These are phyloP conservation scores for Philhelius pedissequus DNA, from an alignment of 2,888 invertebrate species.

Conservation along the genomic window DNA sequence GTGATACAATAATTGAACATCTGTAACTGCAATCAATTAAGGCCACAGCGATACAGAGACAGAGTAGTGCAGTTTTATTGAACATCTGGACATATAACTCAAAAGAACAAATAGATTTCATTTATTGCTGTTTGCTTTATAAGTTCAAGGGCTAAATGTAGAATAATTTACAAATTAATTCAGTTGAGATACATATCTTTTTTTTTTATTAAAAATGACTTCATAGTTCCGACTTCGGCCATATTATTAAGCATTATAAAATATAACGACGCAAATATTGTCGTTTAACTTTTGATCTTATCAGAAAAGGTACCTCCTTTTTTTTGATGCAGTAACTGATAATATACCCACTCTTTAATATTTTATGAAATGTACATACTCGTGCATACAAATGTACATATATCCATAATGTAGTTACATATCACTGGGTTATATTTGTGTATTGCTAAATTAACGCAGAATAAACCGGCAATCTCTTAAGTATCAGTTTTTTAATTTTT, in stretches of 20 bases:
- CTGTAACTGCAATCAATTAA: background rate
- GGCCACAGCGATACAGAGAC: background rate
- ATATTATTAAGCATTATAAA: background rate
- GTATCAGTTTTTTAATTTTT: background rate
- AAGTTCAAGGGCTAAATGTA: background rate
- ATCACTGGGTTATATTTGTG: too few species aligned
- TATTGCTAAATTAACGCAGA: background rate
- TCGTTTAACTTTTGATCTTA: constrained; percentile 19
- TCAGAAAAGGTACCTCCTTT: background rate
- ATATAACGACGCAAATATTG: background rate
- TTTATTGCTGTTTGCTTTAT: background rate
- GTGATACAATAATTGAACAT: constrained; percentile 4
- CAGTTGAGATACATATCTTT: background rate
- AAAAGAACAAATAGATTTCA: background rate
- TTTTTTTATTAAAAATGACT: background rate
- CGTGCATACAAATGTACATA: too few species aligned
- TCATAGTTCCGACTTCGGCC: background rate
- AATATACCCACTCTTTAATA: too few species aligned
- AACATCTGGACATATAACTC: constrained; percentile 9
- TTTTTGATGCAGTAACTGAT: background rate
- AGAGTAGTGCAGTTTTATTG: background rate
- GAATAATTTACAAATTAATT: background rate
- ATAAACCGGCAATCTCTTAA: background rate
- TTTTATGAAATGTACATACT: too few species aligned
- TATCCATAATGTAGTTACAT: too few species aligned